These are phyloP conservation scores for Lasiurus borealis DNA, from an alignment of 2,113 vertebrate genomes.

Conservation along the genomic window DNA sequence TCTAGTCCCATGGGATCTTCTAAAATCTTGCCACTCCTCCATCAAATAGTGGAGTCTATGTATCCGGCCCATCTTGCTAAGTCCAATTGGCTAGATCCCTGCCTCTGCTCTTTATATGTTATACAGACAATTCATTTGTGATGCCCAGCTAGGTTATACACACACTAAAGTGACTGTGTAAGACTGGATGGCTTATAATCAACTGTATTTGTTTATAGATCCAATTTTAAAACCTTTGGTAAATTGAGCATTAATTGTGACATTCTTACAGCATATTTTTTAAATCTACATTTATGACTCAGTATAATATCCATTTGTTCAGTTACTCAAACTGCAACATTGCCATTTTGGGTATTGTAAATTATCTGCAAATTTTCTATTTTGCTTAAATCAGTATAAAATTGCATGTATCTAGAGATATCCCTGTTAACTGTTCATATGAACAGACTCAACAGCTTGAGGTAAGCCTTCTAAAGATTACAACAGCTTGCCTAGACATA, in stretches of 20 bases:
- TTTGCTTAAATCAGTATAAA: constrained; percentile 67
- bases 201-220: background rate
- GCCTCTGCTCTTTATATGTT: background rate
- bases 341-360: background rate
- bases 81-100: background rate
- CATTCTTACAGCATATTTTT: constrained; percentile 53
- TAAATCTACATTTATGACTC: constrained; percentile 42
- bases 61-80: too few relatives aligned
- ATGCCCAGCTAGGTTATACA: background rate
- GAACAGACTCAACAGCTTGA: constrained; percentile 72
- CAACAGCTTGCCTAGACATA: constrained; percentile 47
- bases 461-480: constrained; percentile 74
- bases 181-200: background rate
- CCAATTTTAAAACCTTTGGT: constrained; percentile 58
- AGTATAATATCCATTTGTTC: constrained; percentile 37
- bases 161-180: background rate
- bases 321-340: constrained; percentile 51
- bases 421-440: constrained; percentile 66
- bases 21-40: too few relatives aligned
- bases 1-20: too few relatives aligned
- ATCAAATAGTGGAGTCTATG: too few relatives aligned
- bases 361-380: constrained; percentile 63
- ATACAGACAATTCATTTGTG: background rate
- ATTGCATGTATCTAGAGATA: constrained; percentile 50
- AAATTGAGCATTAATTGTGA: constrained; percentile 45